phyloP scores from a whole-genome alignment of 2,113 vertebrate genomes.

The Microtus montanus region DNA sequence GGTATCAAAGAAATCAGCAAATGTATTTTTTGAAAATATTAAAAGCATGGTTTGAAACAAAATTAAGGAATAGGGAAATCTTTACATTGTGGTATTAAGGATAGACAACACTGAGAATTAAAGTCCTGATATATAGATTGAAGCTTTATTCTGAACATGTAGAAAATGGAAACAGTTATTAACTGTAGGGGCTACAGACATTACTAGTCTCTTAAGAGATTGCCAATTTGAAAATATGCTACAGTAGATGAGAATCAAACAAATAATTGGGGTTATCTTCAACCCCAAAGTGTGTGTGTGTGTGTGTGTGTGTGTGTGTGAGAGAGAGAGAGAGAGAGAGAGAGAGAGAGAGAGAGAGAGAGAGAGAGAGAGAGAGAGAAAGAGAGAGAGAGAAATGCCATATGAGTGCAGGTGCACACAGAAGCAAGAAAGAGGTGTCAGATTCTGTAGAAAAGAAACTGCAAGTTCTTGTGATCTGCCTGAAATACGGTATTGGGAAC shows the following conservation, averaged over 20 bases:
- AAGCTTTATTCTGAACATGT: slow-evolving; percentile 1
- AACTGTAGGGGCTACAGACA: background rate
- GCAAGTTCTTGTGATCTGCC: background rate
- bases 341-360: too few relatives aligned
- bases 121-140: background rate
- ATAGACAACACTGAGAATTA: background rate
- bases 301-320: background rate
- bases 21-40: background rate
- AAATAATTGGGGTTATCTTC: background rate
- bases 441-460: background rate
- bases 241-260: background rate
- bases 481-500: too few relatives aligned
- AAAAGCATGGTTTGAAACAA: background rate
- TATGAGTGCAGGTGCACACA: background rate
- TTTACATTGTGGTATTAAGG: background rate
- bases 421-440: background rate
- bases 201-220: background rate
- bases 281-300: background rate
- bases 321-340: too few relatives aligned
- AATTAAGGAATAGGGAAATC: background rate
- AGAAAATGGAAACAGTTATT: background rate
- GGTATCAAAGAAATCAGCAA: background rate
- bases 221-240: background rate
- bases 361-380: too few relatives aligned
- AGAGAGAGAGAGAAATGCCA: too few relatives aligned